Evolutionary conservation across 2,797 vertebrate species (phyloP), one percentile per base, ranked within the genome.

Genomic region (Hafferia zeledoni): DNA sequence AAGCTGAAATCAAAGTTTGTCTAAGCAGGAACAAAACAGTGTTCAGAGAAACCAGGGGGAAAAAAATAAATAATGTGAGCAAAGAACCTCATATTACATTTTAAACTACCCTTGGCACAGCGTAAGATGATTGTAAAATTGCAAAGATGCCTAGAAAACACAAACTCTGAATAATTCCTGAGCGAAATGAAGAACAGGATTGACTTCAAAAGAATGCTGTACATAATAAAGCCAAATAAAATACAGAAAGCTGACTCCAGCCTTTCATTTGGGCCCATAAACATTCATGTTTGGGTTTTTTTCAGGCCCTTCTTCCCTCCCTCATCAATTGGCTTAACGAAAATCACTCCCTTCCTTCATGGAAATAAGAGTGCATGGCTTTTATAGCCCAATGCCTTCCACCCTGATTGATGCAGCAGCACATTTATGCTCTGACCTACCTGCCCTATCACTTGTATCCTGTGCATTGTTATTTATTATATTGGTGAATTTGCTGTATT

Each of bases 121-220:
- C 12, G 84, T 57, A 49, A 82, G 69, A 43, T 57, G 93, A 70
- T 46, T 90, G 78, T 82, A 92, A 94, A 93, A 91, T 69, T 56
- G 41, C 77, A 87, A 33, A 91, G 92, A 75, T 84, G 78, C 86
- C 94, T 93, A 5, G 77, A 82, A 91, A 95, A 91, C 78, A 90
- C 75, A 85, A 83, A 63, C 79, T 84, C 24, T 5, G 87, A 93
- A 83, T 93, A 83, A 96, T 96, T 96, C 64, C 78, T 82, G 31
- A 57, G 44, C 69, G 71, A 80, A 85, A 77, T 16, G 79, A 78
- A 43, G 80, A 90, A 20, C 37, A 56, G 71, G 44, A 49, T 39
- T 9, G 3, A 39, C 89, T 94, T 87, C 70, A 63, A 39, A 76
- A 56, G 44, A 84, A 24, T 28, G 35, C 41, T 88, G 25, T 31